Conservation (phyloP, 2,888 invertebrate genomes). For the Euclidia mi region DNA sequence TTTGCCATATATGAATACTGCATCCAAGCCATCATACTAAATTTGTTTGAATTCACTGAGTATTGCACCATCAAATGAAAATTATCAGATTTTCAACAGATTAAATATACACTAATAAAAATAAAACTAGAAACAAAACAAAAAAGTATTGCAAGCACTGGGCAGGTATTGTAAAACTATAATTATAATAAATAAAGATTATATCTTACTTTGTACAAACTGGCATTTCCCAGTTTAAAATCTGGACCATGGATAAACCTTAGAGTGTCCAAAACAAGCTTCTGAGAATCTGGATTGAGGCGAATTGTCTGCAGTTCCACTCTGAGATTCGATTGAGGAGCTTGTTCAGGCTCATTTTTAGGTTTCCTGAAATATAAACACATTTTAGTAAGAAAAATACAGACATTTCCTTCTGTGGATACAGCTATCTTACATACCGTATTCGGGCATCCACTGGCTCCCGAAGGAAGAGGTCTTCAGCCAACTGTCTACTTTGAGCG, state of each 20-base stretch:
- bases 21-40: too few relatives aligned
- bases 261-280: slow-evolving; percentile 93
- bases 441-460: slow-evolving; percentile 91
- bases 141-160: too few relatives aligned
- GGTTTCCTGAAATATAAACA: slow-evolving; percentile 69
- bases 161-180: background rate
- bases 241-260: slow-evolving; percentile 94
- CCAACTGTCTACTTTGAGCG: slow-evolving; percentile 88
- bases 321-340: slow-evolving; percentile 89
- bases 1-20: too few relatives aligned
- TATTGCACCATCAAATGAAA: slow-evolving; percentile 33
- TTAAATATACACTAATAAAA: too few relatives aligned
- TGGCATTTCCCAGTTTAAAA: slow-evolving; percentile 89
- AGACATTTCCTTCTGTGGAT: slow-evolving; percentile 49
- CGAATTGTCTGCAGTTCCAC: slow-evolving; percentile 94
- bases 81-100: too few relatives aligned
- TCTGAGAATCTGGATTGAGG: slow-evolving; percentile 92
- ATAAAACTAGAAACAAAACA: too few relatives aligned
- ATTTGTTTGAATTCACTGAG: background rate
- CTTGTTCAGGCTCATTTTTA: slow-evolving; percentile 83
- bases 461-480: slow-evolving; percentile 91
- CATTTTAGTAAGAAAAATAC: slow-evolving; percentile 18
- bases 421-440: slow-evolving; percentile 74
- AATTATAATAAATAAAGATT: background rate
- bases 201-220: slow-evolving; percentile 87